Conservation (phyloP, 2,797 vertebrate genomes). For the Salarias fasciatus region DNA sequence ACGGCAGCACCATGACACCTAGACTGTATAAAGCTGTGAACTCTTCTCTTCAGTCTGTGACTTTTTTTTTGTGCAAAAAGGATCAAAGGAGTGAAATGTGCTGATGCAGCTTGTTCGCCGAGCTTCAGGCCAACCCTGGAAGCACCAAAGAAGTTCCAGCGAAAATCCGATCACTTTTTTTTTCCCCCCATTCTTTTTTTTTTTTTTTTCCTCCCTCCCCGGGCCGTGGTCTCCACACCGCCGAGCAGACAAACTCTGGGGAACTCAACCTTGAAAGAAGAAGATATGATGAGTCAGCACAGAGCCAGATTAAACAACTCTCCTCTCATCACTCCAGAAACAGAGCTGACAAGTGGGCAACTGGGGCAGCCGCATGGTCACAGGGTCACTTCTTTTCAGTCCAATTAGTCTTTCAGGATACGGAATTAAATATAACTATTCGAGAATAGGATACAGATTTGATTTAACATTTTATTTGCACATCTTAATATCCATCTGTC, state of each 20-base stretch:
- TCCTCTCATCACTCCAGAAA: constrained; percentile 43
- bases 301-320: constrained; percentile 58
- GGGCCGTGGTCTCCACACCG: constrained; percentile 36
- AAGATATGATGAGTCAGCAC: constrained; percentile 71
- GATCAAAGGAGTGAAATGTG: constrained; percentile 79
- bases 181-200: constrained; percentile 21
- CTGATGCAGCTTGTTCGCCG: constrained; percentile 66
- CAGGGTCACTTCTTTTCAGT: not conserved
- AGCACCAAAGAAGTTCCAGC: constrained; percentile 70
- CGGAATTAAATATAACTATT: too few species aligned
- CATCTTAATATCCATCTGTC: too few species aligned
- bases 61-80: constrained; percentile 41
- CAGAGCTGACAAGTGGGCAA: constrained; percentile 36
- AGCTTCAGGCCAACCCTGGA: constrained; percentile 55
- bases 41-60: constrained; percentile 39
- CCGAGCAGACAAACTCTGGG: constrained; percentile 42
- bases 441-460: too few species aligned
- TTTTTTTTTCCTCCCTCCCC: constrained; percentile 6
- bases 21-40: constrained; percentile 32
- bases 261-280: constrained; percentile 69
- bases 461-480: too few species aligned
- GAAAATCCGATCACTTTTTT: constrained; percentile 57
- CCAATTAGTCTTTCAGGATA: too few species aligned
- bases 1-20: constrained; percentile 7
- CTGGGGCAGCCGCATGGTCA: constrained; percentile 9